These are phyloP conservation scores for Cyclina sinensis DNA, from an alignment of 1,140 invertebrate species.

Conservation along the genomic window DNA sequence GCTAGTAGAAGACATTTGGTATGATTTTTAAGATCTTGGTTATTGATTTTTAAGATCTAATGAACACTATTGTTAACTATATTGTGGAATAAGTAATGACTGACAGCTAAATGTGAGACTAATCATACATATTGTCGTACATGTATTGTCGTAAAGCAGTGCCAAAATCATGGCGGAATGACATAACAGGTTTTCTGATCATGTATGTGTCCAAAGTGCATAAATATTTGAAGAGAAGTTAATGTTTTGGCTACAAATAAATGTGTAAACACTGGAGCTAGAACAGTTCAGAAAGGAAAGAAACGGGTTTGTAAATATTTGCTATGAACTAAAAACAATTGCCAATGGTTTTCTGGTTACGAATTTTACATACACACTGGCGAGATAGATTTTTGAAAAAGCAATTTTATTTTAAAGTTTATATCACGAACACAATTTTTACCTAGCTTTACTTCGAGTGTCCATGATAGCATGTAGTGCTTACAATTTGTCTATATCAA, in stretches of 20 bases:
- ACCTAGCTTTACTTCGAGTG: no score
- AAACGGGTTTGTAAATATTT: no score
- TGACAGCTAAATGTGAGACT: background rate
- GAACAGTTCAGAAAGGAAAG: no score
- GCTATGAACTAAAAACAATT: no score
- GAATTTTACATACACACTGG: no score
- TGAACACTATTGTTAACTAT: background rate
- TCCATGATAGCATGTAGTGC: no score
- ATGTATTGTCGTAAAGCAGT: background rate
- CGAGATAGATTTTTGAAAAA: background rate
- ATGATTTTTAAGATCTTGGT: background rate
- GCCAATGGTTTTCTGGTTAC: no score
- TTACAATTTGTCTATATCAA: no score
- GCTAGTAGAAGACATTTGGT: no score
- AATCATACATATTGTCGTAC: background rate
- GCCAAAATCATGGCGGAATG: background rate
- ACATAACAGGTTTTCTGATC: background rate
- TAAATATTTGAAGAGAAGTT: background rate
- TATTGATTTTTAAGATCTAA: conserved; percentile 27
- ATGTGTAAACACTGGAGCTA: background rate
- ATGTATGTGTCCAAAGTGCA: background rate
- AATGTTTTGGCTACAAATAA: background rate
- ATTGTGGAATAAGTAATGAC: background rate
- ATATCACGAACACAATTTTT: background rate
- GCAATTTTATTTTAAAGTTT: background rate